phyloP scores from a whole-genome alignment of 2,797 vertebrate species.

The Oceanodroma leucorhoa region DNA sequence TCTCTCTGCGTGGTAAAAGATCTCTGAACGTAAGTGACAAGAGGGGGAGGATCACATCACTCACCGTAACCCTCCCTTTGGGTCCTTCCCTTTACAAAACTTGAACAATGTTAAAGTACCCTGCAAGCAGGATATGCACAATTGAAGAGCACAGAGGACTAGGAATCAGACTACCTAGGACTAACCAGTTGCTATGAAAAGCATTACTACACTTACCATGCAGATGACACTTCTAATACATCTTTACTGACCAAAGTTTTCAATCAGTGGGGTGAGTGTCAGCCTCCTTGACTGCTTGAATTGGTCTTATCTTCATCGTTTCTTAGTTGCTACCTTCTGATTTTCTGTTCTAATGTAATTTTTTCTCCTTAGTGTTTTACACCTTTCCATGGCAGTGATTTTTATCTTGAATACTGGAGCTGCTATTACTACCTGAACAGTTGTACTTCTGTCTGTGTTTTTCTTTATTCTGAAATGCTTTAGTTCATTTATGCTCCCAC shows the following conservation, averaged over 20 bases:
- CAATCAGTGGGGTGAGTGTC: background rate
- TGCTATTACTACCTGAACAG: background rate
- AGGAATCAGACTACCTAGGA: background rate
- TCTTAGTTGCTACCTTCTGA: background rate
- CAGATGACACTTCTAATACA: background rate
- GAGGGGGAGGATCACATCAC: background rate
- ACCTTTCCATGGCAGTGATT: background rate
- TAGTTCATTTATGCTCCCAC: background rate
- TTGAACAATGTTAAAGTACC: background rate
- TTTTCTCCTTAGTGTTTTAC: background rate
- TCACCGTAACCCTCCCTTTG: background rate
- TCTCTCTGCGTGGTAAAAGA: background rate
- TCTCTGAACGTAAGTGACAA: background rate
- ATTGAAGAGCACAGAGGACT: background rate
- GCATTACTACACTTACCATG: background rate
- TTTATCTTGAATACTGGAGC: background rate
- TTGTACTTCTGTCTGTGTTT: background rate
- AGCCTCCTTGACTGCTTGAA: background rate
- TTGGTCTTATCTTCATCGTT: background rate
- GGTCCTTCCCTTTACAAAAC: background rate
- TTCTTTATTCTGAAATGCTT: background rate
- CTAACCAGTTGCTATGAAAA: background rate
- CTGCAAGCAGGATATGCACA: background rate
- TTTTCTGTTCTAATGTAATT: background rate
- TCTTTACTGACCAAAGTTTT: background rate